A percentile compares a stretch with the other conserved stretches of the same genome.
Evolutionary conservation across 2,888 invertebrate genomes (phyloP).

Genomic region (Oligia fasciuncula): DNA sequence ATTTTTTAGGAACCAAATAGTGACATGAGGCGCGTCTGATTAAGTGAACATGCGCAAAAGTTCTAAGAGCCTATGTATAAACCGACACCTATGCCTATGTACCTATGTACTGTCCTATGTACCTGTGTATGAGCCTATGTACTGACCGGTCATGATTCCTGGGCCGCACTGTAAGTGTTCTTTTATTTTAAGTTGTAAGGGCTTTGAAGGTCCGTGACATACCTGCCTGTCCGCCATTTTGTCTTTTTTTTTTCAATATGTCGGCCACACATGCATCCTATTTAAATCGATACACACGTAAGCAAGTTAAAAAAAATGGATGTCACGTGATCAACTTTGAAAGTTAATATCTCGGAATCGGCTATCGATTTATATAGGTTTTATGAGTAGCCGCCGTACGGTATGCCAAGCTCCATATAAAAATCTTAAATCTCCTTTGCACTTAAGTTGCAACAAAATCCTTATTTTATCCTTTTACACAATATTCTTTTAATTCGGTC

Average conservation of each 20-base stretch:
- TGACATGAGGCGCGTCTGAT: neutral
- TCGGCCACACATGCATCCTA: too few species aligned
- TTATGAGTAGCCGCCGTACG: neutral
- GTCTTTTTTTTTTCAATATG: too few species aligned
- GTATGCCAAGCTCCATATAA: neutral
- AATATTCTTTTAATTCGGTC: neutral
- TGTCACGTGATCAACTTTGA: too few species aligned
- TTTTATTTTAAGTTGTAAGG: neutral
- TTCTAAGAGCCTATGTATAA: neutral
- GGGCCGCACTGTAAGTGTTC: neutral
- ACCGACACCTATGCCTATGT: too few species aligned
- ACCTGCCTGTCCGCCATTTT: neutral
- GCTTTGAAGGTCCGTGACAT: neutral
- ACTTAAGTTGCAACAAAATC: slow-evolving; percentile 4
- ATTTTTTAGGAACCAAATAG: neutral
- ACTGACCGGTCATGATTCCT: neutral
- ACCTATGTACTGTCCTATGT: too few species aligned
- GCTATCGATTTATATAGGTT: too few species aligned
- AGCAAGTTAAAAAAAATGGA: too few species aligned
- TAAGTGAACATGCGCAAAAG: neutral
- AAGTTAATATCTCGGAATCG: too few species aligned
- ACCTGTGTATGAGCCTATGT: neutral
- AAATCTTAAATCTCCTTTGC: neutral
- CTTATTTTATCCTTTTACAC: neutral
- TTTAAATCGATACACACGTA: too few species aligned